Base-by-base conservation (phyloP, 1,140 invertebrate genomes). In the Nymphalis io region DNA sequence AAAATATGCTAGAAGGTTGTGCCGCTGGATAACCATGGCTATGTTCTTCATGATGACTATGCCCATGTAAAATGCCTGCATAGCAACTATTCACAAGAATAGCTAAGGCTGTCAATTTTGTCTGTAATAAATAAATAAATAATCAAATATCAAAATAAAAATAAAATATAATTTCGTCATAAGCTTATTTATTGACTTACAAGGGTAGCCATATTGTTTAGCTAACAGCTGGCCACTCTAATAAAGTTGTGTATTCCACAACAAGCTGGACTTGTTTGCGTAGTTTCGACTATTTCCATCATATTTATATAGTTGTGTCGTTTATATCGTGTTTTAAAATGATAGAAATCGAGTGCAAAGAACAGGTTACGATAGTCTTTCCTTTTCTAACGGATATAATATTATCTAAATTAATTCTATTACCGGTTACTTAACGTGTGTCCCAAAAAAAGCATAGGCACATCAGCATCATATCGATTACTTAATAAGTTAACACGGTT, bases 141-240 rank as follows among this genome's bases (percentile, higher is more conserved):
- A 33, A 33, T 33, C 5, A 33, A 33, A 3, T 33, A 33, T 33
- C 5, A 8, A 8, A 4, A 33, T 33, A 8, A 33, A 33, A 33
- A 33, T 33, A 33, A 33, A 33, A 53, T 18, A 23, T 42, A 21
- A 42, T 38, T 60, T n/a, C 23, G 12, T 60, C 15, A 60, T 60
- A 6, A 10, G 12, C 20, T 38, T 80, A n/a, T 59, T 68, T 69
- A 90, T 27, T 55, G 12, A 55, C 88, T 91, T 75, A 91, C 89
- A 84, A 85, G 82, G 76, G 87, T 81, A 89, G 89, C 87, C 89
- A 91, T 91, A 72, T 74, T 77, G 78, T 81, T 81, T 89, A 91
- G 89, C 89, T 91, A 91, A 89, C 81, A 86, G 89, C 89, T 85
- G 87, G 87, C 87, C 74, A 89, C 87, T 73, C 48, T 64, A 74